Evolutionary conservation across 2,888 invertebrate genomes (phyloP), one percentile per base, ranked within the genome.

Genomic region (Sylvicola fuscatus): DNA sequence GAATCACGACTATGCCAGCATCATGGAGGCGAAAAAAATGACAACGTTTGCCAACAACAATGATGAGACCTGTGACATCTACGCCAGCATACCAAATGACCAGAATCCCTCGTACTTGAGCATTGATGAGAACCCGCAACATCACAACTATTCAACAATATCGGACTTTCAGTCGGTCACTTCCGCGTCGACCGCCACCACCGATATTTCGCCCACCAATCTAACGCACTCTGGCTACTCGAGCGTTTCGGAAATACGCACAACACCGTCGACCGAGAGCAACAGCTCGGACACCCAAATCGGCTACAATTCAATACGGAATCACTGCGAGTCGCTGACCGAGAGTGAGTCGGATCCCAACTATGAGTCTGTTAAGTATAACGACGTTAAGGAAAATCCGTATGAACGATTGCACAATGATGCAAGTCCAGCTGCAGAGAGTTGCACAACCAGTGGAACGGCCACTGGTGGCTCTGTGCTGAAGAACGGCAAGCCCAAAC

Each of bases 261-360:
- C 43, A 12, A 40, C 43, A 13, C 41, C 44, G 12, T 44, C 42
- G 13, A 48, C 41, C 38, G 38, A 40, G 42, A 50, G 39, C 39
- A 40, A 33, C 44, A 38, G 64, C 67, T 46, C 60, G 65, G 1
- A 60, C 59, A 1, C 65, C 60, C 49, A 68, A 65, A 46, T 68
- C 32, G 42, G 44, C 39, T 42, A 42, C 33, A 42, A 43, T 33
- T 45, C 43, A 33, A 34, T 33, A 13, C 33, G 37, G 3, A 21
- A 78, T 3, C 79, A 80, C 54, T 82, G 81, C 49, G 80, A 81
- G 50, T 78, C 78, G 2, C 70, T 81, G 65, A 73, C 73, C 1
- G 76, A 73, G 42, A 80, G 79, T 48, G 81, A 81, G 51, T 73
- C 74, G 1, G 81, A 82, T 61, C 80, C 81, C 1, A 82, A 82